Evolutionary conservation across 1,140 invertebrate genomes (phyloP), one percentile per base, ranked within the genome.

Genomic region (Campodea augens): DNA sequence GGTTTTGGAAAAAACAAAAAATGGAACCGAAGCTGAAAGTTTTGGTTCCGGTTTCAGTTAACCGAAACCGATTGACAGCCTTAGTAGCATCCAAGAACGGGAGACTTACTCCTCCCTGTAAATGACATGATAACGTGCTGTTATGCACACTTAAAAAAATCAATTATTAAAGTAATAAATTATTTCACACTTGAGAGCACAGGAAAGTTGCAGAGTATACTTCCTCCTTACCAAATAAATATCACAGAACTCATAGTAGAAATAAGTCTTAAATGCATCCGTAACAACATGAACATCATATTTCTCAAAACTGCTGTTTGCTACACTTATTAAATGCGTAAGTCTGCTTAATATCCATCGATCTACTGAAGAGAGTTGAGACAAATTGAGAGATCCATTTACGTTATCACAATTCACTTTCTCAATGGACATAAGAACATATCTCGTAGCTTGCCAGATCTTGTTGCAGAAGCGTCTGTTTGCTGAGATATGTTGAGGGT

Each of bases 391-490:
- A n/a, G n/a, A n/a, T n/a, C n/a, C n/a, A n/a, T n/a, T n/a, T n/a
- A n/a, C n/a, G n/a, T n/a, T n/a, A 45, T 36, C 29, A 44, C 24
- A 29, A 58, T 49, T 3, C 13, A 48, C 55, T 70, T 44, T 29
- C 3, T 57, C 59, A 1, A 63, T 61, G 5, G 57, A 57, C 37
- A 67, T 45, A 36, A 74, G 50, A 12, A 70, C 63, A 60, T 91
- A 98, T 55, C 80, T 78, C 37, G 79, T 72, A 0, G 88, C 91
- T 65, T 99, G 91, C 91, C 91, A 98, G 21, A 99, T 79, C 70
- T 99, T 99, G 60, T 98, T 98, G 43, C 88, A 81, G 61, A 98
- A 98, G 46, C 81, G 70, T 59, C 84, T 80, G 59, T 90, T 92
- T 0, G 77, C 76, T 52, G 82, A 66, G 54, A 95, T 87, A 55